Evolutionary conservation across 2,888 invertebrate genomes (phyloP).

Genomic region (Mythimna vitellina): DNA sequence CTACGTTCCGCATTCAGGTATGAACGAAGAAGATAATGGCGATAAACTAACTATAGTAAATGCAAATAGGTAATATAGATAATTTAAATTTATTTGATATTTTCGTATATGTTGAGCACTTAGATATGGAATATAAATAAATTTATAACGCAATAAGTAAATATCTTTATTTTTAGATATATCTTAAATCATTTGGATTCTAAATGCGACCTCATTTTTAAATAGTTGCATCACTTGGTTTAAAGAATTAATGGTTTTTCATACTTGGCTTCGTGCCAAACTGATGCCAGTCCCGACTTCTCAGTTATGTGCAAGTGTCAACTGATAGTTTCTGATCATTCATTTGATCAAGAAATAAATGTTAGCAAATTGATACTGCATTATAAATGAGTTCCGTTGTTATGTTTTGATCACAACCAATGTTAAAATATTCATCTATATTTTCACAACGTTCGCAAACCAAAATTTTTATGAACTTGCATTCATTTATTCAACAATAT

Average conservation of each 20-base stretch:
- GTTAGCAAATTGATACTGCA: slow-evolving; percentile 36
- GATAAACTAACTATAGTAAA: neutral
- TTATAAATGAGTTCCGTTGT: slow-evolving; percentile 20
- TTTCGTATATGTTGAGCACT: neutral
- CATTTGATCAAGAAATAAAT: slow-evolving; percentile 53
- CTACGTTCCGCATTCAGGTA: slow-evolving; percentile 39
- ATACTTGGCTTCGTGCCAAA: slow-evolving; percentile 80
- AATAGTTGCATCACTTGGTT: slow-evolving; percentile 72
- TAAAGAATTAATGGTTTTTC: slow-evolving; percentile 72
- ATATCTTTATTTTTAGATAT: slow-evolving; percentile 20
- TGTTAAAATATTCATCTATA: neutral
- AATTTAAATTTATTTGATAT: neutral
- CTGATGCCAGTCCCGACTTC: slow-evolving; percentile 54
- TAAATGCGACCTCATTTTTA: slow-evolving; percentile 67
- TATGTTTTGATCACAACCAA: neutral
- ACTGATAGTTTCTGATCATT: slow-evolving; percentile 60
- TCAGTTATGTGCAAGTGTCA: slow-evolving; percentile 51
- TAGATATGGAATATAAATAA: neutral
- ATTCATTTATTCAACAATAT: neutral
- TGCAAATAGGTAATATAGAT: neutral
- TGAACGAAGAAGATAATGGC: neutral
- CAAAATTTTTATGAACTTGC: too few relatives aligned
- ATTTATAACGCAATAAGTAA: slow-evolving; percentile 10
- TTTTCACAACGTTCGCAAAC: neutral
- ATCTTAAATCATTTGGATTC: slow-evolving; percentile 45